Conservation (phyloP, 2,888 invertebrate species). For the Acronicta psi region DNA sequence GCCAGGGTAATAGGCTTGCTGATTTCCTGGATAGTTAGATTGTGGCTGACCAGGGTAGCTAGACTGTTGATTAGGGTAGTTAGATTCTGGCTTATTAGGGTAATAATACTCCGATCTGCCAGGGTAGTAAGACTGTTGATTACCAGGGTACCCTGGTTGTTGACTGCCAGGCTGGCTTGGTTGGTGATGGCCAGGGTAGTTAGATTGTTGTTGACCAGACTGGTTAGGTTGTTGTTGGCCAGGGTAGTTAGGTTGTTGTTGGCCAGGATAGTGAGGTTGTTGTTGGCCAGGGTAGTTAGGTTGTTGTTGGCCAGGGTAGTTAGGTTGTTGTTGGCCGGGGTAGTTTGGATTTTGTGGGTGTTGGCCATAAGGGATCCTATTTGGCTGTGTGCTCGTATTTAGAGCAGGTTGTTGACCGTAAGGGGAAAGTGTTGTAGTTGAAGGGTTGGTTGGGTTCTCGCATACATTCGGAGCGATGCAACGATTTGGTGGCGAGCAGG, state of each 20-base stretch:
- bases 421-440: constrained; percentile 26
- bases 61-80: constrained; percentile 18
- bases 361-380: constrained; percentile 36
- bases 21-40: constrained; percentile 9
- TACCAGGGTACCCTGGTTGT: constrained; percentile 20
- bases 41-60: constrained; percentile 19
- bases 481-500: constrained; percentile 80
- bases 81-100: constrained; percentile 20
- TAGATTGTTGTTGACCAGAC: constrained; percentile 30
- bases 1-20: constrained; percentile 21
- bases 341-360: constrained; percentile 34
- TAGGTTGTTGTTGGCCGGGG: constrained; percentile 33
- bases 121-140: constrained; percentile 17
- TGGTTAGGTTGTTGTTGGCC: constrained; percentile 31
- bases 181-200: constrained; percentile 41
- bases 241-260: constrained; percentile 38
- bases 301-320: constrained; percentile 45
- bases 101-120: constrained; percentile 20
- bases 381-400: constrained; percentile 5
- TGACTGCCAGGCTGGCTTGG: constrained; percentile 36
- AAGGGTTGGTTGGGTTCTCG: constrained; percentile 26
- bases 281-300: constrained; percentile 33
- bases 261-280: constrained; percentile 39
- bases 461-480: constrained; percentile 78
- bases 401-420: constrained; percentile 18